A percentile compares a stretch with the other conserved stretches of the same genome.
Evolutionary conservation across 2,888 invertebrate species (phyloP).

Genomic region (Polymixis lichenea): DNA sequence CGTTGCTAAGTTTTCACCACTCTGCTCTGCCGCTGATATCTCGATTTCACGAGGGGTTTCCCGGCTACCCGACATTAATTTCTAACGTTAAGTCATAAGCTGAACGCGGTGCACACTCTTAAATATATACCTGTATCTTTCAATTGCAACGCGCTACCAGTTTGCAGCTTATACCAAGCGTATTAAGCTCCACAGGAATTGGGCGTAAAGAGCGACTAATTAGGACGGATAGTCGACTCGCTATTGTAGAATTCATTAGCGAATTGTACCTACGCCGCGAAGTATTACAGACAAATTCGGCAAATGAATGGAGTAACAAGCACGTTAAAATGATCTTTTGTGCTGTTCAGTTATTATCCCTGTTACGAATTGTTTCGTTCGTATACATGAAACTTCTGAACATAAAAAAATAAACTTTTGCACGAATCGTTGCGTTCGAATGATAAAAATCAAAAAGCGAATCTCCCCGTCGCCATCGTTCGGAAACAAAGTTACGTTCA

Average conservation of each 20-base stretch:
- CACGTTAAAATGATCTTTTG: constrained; percentile 59
- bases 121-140: constrained; percentile 41
- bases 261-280: constrained; percentile 74
- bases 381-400: constrained; percentile 21
- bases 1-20: constrained; percentile 88
- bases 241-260: constrained; percentile 84
- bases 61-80: constrained; percentile 82
- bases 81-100: constrained; percentile 76
- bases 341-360: constrained; percentile 47
- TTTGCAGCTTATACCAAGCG: constrained; percentile 72
- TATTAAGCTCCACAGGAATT: constrained; percentile 78
- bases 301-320: constrained; percentile 70
- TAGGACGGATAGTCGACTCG: constrained; percentile 80
- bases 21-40: constrained; percentile 82
- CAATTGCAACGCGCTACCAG: constrained; percentile 62
- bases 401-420: constrained; percentile 39
- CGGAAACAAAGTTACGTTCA: constrained; percentile 77
- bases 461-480: constrained; percentile 69
- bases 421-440: constrained; percentile 30
- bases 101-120: constrained; percentile 64
- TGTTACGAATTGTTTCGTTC: constrained; percentile 35
- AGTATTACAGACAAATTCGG: constrained; percentile 74
- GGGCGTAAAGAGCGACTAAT: constrained; percentile 83
- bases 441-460: constrained; percentile 67
- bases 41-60: constrained; percentile 84